Conservation (phyloP, 1,140 invertebrate genomes). For the Trypoxylus dichotomus region DNA sequence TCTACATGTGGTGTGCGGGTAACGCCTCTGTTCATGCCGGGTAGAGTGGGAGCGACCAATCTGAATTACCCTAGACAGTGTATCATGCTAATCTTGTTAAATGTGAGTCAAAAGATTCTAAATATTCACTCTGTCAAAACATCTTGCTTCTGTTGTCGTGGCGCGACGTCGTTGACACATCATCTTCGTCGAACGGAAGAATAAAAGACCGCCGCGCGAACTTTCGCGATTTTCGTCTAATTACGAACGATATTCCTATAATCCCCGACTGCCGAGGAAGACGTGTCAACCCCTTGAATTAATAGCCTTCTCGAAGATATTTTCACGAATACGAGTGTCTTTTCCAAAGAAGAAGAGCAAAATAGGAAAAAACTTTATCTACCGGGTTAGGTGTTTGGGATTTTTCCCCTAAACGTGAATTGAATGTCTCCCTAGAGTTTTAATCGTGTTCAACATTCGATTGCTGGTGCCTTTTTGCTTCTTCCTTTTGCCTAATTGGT, state of each 20-base stretch:
- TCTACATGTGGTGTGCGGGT: slow-evolving; percentile 34
- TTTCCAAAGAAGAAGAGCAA: too few species aligned
- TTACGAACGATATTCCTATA: background rate
- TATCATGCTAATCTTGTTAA: slow-evolving; percentile 52
- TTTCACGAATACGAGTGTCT: too few species aligned
- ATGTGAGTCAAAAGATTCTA: slow-evolving; percentile 49
- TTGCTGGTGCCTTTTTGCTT: background rate
- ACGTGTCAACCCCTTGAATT: too few species aligned
- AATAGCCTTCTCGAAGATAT: background rate
- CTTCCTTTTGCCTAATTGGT: background rate
- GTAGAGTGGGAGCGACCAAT: slow-evolving; percentile 53
- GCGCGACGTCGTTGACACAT: background rate
- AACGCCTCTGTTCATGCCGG: slow-evolving; percentile 43
- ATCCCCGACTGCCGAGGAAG: background rate
- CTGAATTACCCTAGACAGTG: slow-evolving; percentile 46
- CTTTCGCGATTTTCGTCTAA: background rate
- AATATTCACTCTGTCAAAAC: slow-evolving; percentile 55
- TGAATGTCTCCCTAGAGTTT: too few species aligned
- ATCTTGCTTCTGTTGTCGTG: slow-evolving; percentile 45
- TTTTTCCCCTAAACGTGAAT: too few species aligned
- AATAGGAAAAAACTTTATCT: too few species aligned
- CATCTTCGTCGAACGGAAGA: background rate
- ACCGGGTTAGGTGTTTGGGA: too few species aligned
- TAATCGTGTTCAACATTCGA: too few species aligned
- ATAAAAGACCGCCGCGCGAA: background rate